Evolutionary conservation across 2,113 vertebrate genomes (phyloP).

Genomic region (Corythoichthys intestinalis): DNA sequence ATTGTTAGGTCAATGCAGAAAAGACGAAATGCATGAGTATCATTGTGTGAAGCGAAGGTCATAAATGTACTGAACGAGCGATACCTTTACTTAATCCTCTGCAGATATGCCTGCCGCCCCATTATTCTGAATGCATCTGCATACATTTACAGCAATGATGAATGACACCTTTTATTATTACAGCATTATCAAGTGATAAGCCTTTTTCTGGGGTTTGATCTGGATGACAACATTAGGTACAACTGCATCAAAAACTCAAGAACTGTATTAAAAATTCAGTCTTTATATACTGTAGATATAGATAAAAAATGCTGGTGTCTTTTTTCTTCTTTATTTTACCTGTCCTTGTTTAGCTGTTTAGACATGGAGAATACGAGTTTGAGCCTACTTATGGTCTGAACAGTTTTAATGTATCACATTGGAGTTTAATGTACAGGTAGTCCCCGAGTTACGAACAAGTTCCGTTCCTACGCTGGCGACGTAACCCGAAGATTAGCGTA

Average conservation of each 20-base stretch:
- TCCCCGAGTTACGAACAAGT: no score
- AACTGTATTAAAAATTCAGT: neutral
- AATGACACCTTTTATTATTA: neutral
- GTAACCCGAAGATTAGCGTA: no score
- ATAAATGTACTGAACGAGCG: neutral
- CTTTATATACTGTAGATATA: no score
- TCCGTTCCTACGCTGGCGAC: no score
- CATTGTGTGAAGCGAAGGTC: conserved; percentile 1
- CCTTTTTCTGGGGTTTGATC: neutral
- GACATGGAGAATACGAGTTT: no score
- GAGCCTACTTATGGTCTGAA: no score
- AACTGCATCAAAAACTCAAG: neutral
- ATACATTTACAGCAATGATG: conserved; percentile 1
- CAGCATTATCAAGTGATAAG: neutral
- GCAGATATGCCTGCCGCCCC: neutral
- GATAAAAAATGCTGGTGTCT: no score
- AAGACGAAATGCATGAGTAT: neutral
- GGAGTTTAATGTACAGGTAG: no score
- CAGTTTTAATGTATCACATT: no score
- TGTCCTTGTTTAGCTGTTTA: no score
- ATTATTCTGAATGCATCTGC: conserved; percentile 5
- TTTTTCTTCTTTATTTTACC: no score
- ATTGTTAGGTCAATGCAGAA: neutral
- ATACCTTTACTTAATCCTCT: conserved; percentile 5
- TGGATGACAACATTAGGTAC: neutral